A percentile compares a stretch with the other conserved stretches of the same genome.
These are phyloP conservation scores for Apamea crenata DNA, from an alignment of 2,888 invertebrate genomes.

Conservation along the genomic window DNA sequence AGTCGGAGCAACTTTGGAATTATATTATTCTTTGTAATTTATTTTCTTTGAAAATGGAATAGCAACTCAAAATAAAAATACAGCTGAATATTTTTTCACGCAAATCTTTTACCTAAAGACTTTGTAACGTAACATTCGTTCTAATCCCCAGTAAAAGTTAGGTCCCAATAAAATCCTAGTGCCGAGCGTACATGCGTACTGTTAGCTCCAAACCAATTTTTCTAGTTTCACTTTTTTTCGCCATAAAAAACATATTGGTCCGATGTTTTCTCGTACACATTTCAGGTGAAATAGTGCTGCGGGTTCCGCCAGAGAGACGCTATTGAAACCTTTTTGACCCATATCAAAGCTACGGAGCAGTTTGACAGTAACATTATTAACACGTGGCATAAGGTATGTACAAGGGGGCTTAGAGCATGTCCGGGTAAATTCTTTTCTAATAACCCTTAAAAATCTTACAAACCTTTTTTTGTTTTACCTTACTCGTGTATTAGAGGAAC, in stretches of 20 bases:
- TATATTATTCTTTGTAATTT: slow-evolving; percentile 24
- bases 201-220: slow-evolving; percentile 69
- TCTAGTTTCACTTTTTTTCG: slow-evolving; percentile 69
- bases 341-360: slow-evolving; percentile 80
- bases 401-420: slow-evolving; percentile 71
- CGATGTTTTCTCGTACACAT: slow-evolving; percentile 73
- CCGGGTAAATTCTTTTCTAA: slow-evolving; percentile 74
- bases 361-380: slow-evolving; percentile 87
- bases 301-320: slow-evolving; percentile 72
- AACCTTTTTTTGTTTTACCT: slow-evolving; percentile 72
- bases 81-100: slow-evolving; percentile 34
- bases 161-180: slow-evolving; percentile 68
- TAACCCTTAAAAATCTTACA: slow-evolving; percentile 78
- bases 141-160: slow-evolving; percentile 57
- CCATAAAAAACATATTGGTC: slow-evolving; percentile 78
- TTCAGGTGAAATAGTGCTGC: slow-evolving; percentile 78
- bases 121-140: slow-evolving; percentile 55
- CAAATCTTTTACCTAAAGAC: slow-evolving; percentile 18
- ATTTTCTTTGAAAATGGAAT: slow-evolving; percentile 20
- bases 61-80: slow-evolving; percentile 22
- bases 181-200: slow-evolving; percentile 63
- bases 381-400: slow-evolving; percentile 78
- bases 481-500: slow-evolving; percentile 53
- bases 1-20: slow-evolving; percentile 9
- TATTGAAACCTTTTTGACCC: slow-evolving; percentile 84